phyloP scores from a whole-genome alignment of 2,888 invertebrate genomes.

The Carpatolechia fugitivella region DNA sequence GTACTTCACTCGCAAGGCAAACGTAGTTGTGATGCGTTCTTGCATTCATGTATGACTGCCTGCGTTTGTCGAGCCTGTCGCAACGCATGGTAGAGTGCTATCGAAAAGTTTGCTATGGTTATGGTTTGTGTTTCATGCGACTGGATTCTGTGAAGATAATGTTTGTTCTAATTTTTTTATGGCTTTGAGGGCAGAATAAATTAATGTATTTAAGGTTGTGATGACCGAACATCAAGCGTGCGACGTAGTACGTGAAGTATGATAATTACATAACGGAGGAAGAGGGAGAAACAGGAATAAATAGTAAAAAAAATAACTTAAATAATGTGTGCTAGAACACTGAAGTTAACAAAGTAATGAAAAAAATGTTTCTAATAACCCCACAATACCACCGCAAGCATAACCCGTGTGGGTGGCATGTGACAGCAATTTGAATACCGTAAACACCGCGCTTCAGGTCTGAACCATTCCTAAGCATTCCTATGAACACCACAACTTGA shows the following conservation, averaged over 20 bases:
- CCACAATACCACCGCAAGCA: constrained; percentile 31
- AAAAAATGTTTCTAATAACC: constrained; percentile 42
- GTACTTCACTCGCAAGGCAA: constrained; percentile 32
- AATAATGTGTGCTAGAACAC: too few species aligned
- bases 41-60: constrained; percentile 49
- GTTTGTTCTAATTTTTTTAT: too few species aligned
- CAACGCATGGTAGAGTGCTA: background rate
- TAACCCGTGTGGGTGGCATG: constrained; percentile 37
- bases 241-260: too few species aligned
- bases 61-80: constrained; percentile 3
- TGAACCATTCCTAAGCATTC: constrained; percentile 61
- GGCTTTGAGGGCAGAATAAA: too few species aligned
- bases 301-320: too few species aligned
- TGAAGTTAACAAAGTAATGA: too few species aligned
- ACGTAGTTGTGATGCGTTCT: constrained; percentile 57
- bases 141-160: too few species aligned
- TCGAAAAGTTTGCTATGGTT: background rate
- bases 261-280: too few species aligned
- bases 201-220: too few species aligned
- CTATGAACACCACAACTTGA: constrained; percentile 33
- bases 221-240: too few species aligned
- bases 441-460: constrained; percentile 63
- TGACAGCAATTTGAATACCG: constrained; percentile 69
- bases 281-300: too few species aligned
- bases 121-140: too few species aligned